Base-by-base conservation (phyloP, 2,113 vertebrate species). In the Mugil cephalus region DNA sequence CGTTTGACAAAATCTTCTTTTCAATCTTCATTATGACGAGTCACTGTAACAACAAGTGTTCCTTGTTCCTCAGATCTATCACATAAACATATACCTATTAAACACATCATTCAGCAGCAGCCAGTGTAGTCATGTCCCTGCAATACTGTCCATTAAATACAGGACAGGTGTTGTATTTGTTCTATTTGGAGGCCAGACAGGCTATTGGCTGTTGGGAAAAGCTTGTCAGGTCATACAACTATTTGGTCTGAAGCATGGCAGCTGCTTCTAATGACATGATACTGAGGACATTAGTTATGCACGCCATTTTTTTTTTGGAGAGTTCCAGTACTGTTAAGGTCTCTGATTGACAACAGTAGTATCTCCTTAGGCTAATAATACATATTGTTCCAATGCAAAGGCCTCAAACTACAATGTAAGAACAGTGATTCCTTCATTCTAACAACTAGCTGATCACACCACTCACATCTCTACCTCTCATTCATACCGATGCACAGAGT, bases 221-320 rank as follows among this genome's bases (percentile, higher is more conserved):
- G 46, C 40, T 42, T 39, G 45, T 74, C 18, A 60, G 15, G 42
- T 78, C 30, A 19, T 70, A 67, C 34, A 59, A 54, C 18, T 17
- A n/a, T 82, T 86, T 86, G 75, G 87, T 88, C 76, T 77, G 68
- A 77, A 65, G 58, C 56, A 18, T 42, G 24, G 55, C 8, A 5
- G n/a, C 55, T 43, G 35, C 79, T 70, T 73, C 50, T 40, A 30
- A 1, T 58, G 17, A 71, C 48, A 54, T 40, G 18, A 48, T 50
- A 18, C 24, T 61, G 63, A 67, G 54, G 53, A 80, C 59, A 46
- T 67, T 4, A 39, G 40, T 48, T 34, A 66, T 39, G 55, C 24
- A 30, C 40, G 61, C 11, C 4, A 10, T 59, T 51, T 56, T 59
- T 34, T 59, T 56, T 38, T 6, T 18, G 13, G 36, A 40, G n/a